Conservation (phyloP, 2,888 invertebrate genomes). For the Onthophagus sagittarius region DNA sequence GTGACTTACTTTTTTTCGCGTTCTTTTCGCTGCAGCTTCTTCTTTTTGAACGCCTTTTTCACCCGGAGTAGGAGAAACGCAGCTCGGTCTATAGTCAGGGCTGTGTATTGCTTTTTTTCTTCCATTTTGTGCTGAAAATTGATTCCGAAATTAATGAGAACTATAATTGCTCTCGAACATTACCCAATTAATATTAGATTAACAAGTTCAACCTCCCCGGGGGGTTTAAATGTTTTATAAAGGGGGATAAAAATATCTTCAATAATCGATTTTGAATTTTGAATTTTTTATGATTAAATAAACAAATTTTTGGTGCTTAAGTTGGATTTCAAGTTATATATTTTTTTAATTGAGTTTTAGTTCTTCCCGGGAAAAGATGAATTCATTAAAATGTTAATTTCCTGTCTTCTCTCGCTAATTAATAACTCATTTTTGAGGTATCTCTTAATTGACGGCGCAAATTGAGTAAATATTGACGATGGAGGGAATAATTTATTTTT, state of each 20-base stretch:
- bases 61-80: conserved; percentile 84
- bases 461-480: too few species aligned
- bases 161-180: not conserved
- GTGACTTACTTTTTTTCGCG: conserved; percentile 78
- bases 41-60: conserved; percentile 86
- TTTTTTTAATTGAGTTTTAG: too few species aligned
- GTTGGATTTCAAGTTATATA: too few species aligned
- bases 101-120: conserved; percentile 59
- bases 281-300: too few species aligned
- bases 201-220: not conserved
- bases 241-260: not conserved
- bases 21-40: conserved; percentile 81
- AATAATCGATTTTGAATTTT: not conserved
- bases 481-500: too few species aligned
- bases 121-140: conserved; percentile 36
- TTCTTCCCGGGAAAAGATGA: not conserved
- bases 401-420: not conserved
- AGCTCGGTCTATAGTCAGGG: conserved; percentile 82
- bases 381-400: conserved; percentile 11
- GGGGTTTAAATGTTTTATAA: not conserved
- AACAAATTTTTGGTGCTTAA: too few species aligned
- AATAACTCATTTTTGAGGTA: not conserved
- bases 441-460: too few species aligned
- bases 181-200: not conserved
- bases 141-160: not conserved